Evolutionary conservation across 2,888 invertebrate species (phyloP), one percentile per base, ranked within the genome.

Genomic region (Nomada goodeniana): DNA sequence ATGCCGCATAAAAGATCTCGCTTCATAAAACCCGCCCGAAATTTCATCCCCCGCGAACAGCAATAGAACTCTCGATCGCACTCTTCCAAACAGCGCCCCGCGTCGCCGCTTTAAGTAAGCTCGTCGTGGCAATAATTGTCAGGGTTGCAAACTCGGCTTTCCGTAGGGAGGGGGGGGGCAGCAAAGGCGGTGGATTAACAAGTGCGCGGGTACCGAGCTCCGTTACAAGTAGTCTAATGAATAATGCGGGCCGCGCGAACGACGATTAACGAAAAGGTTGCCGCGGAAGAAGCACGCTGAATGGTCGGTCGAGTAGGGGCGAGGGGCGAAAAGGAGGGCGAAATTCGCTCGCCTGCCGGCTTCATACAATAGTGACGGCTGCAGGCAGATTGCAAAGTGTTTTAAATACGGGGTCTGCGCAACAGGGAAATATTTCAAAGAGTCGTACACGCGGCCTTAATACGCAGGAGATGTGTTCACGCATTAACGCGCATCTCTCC

Each of bases 401-500:
- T 76, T 82, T 81, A 73, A 73, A 81, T 76, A 76, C 67, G 55
- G 63, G 50, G 20, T 44, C 36, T 57, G 52, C 26, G 81, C 23
- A 74, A 81, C 29, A 64, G 60, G 55, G 47, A 53, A 47, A 60
- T 68, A 76, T 82, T 71, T 81, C 50, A 69, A 81, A 72, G 82
- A 81, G 72, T 26, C 26, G 68, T 71, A 72, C 68, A 47, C 71
- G 26, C 74, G 72, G 64, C 73, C 74, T 81, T 79, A 81, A 81
- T 81, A 78, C 81, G 69, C 18, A n/a, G 50, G 42, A 71, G 71
- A 68, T 71, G 82, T 55, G 73, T 82, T 82, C 75, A 71, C 78
- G 82, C 72, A 72, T 82, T 82, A 82, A 83, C 79, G 79, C 82
- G 79, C 44, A n/a, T 67, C 68, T 71, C 71, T 44, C 52, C 13